Base-by-base conservation (phyloP, 2,888 invertebrate genomes). In the Lasioglossum lativentre region DNA sequence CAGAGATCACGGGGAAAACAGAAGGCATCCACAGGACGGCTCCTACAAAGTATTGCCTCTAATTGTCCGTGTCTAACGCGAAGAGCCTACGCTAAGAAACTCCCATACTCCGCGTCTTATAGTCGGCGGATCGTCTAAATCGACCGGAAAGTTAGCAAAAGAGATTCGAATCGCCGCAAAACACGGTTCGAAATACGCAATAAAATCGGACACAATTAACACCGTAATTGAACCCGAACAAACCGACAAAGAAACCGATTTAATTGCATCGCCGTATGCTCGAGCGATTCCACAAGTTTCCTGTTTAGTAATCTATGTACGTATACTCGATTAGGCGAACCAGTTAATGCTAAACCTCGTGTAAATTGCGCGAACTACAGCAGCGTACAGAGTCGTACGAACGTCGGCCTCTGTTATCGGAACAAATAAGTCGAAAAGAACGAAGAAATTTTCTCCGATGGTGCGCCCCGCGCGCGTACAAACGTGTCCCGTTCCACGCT, bases 401-500 rank as follows among this genome's bases (percentile, higher is more conserved):
- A n/a, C 56, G n/a, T 56, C n/a, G n/a, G 4, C n/a, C 56, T 56
- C n/a, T 16, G 68, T 30, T 6, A n/a, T 68, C 16, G 66, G 1
- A 56, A 56, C 56, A 4, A 56, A 56, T n/a, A 23, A 56, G n/a
- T n/a, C 56, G n/a, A 56, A 56, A 56, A n/a, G 30, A 30, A 30
- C 14, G 2, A 19, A 42, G 6, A 38, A 71, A 40, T 70, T n/a
- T n/a, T 40, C n/a, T 16, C 14, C 23, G 71, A 71, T 8, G 71
- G 42, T n/a, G 42, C 42, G 27, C n/a, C 19, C 40, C 10, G 16
- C 34, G n/a, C n/a, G n/a, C 27, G 45, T 30, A 23, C 84, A 86
- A 88, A 82, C 87, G 85, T 86, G 89, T 88, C 89, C 83, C 89
- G 88, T 87, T 91, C 89, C 88, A 86, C 74, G 84, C 86, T 88